Base-by-base conservation (phyloP, 1,140 invertebrate genomes). In the Rhizoglyphus robini region DNA sequence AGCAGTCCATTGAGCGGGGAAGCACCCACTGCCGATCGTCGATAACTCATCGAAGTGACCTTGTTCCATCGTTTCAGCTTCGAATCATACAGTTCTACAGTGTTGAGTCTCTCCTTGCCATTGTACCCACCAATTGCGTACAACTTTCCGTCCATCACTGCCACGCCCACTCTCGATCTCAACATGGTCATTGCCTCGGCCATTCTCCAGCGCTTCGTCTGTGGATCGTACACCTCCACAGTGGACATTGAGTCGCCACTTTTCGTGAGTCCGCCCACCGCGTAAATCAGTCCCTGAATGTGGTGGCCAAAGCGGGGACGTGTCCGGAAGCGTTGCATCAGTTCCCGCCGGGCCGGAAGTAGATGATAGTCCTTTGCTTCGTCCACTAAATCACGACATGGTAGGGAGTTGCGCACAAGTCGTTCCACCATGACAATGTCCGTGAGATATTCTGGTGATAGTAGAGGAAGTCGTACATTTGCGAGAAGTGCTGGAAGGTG, bases 31-130 rank as follows among this genome's bases (percentile, higher is more conserved):
- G 88, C 88, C 80, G 88, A 88, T 76, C 88, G 75, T 78, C 88
- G 88, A 72, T 84, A 88, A 68, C 85, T 82, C 88, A 91, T 91
- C 0, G 85, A 79, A 27, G 85, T 80, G 3, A 91, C 86, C 69
- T 83, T 81, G 63, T 82, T 83, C 90, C 90, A 94, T 65, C 79
- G 79, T 71, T 84, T 83, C 48, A 79, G 79, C 25, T 79, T 75
- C 5, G 86, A 85, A 77, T 92, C 85, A 76, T 88, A 93, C 8
- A 90, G 84, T 77, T 93, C 90, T 2, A 91, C 88, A n/a, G 87
- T 89, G 31, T 84, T 84, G 8, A 93, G 77, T 68, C 89, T 75
- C 72, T 90, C 88, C 31, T 79, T 78, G 4, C 90, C 89, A 76
- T 92, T 89, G 71, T 88, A 92, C 4, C 81, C 81, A 30, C 80